Percentiles rank a stretch among this genome's conserved stretches.
Evolutionary conservation across 2,888 invertebrate genomes (phyloP).

Genomic region (Chydorus sphaericus): DNA sequence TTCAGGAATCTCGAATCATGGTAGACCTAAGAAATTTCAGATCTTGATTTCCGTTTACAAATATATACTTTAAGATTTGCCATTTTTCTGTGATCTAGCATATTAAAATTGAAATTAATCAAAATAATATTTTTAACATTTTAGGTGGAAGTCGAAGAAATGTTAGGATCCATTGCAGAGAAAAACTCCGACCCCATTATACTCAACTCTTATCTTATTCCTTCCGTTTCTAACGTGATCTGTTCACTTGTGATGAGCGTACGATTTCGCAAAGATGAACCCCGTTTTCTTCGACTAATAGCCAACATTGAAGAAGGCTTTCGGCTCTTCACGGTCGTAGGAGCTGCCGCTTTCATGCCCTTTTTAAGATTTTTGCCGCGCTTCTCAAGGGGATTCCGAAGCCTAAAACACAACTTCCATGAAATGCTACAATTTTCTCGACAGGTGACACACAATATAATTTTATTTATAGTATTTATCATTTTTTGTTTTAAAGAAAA

Average conservation of each 20-base stretch:
- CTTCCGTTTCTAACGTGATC: constrained; percentile 77
- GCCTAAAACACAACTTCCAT: too few relatives aligned
- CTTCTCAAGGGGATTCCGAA: too few relatives aligned
- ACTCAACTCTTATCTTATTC: constrained; percentile 56
- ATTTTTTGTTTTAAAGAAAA: too few relatives aligned
- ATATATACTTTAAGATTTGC: too few relatives aligned
- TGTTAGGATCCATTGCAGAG: constrained; percentile 47
- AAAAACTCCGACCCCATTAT: constrained; percentile 51
- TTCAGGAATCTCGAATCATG: constrained; percentile 73
- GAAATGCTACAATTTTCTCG: constrained; percentile 77
- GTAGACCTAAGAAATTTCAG: too few relatives aligned
- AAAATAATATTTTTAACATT: too few relatives aligned
- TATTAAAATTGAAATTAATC: background rate
- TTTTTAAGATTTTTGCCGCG: constrained; percentile 49
- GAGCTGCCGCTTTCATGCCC: constrained; percentile 69
- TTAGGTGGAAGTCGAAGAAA: constrained; percentile 58
- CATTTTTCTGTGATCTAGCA: too few relatives aligned
- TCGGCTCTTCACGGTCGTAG: constrained; percentile 65
- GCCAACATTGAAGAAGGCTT: constrained; percentile 79
- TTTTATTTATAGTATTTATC: too few relatives aligned
- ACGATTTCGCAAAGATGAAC: constrained; percentile 61
- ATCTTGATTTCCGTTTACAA: too few relatives aligned
- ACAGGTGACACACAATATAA: too few relatives aligned
- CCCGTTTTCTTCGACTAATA: constrained; percentile 62
- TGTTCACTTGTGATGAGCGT: constrained; percentile 81